Evolutionary conservation across 2,113 vertebrate species (phyloP).

Genomic region (Centropus bengalensis): DNA sequence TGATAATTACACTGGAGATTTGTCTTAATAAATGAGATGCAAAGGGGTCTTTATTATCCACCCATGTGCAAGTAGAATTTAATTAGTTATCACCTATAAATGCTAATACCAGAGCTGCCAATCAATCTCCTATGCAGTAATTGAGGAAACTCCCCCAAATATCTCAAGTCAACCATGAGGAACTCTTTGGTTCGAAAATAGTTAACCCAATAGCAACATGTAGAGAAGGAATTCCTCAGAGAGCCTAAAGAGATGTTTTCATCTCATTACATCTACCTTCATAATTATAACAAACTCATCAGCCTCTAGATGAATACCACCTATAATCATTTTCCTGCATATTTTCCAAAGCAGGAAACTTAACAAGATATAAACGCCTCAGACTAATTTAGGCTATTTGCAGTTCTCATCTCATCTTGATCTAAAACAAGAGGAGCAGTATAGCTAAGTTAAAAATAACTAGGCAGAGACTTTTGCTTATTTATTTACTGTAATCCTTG

Average conservation of each 20-base stretch:
- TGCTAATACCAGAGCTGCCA: conserved; percentile 45
- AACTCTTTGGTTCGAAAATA: conserved; percentile 72
- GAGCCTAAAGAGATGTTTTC: conserved; percentile 78
- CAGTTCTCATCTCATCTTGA: conserved; percentile 75
- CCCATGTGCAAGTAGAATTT: conserved; percentile 7
- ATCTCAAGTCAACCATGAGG: conserved; percentile 7
- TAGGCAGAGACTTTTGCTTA: conserved; percentile 17
- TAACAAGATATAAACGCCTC: conserved; percentile 82
- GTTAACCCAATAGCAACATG: conserved; percentile 74
- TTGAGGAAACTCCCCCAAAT: conserved; percentile 21
- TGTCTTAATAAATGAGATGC: conserved; percentile 50
- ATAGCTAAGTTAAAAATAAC: conserved; percentile 65
- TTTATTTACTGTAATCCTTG: conserved; percentile 34
- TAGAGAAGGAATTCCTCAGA: conserved; percentile 74
- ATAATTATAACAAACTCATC: conserved; percentile 86
- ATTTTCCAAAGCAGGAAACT: conserved; percentile 83
- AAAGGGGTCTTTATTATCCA: conserved; percentile 43
- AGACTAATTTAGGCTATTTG: conserved; percentile 82
- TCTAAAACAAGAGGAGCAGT: conserved; percentile 55
- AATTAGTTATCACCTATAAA: conserved; percentile 61
- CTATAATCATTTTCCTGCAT: conserved; percentile 82
- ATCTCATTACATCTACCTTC: conserved; percentile 83
- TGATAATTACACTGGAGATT: conserved; percentile 49
- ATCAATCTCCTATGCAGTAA: conserved; percentile 2
- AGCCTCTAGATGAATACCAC: conserved; percentile 79